phyloP scores from a whole-genome alignment of 2,888 invertebrate genomes.

The Standfussiana lucernea region DNA sequence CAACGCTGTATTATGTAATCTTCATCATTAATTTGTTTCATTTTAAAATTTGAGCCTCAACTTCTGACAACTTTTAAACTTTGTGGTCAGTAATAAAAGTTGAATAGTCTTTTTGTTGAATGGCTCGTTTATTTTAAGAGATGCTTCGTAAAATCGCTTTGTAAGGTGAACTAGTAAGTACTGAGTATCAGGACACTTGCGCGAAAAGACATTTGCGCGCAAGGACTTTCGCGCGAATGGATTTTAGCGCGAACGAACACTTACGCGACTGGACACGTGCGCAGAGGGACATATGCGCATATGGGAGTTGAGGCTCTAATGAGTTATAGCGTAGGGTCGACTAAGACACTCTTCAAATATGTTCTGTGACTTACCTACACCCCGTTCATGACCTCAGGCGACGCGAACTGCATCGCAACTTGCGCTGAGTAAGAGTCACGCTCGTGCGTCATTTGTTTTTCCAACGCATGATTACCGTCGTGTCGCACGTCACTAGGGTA shows the following conservation, averaged over 20 bases:
- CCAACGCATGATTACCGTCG: neutral
- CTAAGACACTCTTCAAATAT: neutral
- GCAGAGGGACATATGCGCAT: no score
- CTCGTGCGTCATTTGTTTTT: neutral
- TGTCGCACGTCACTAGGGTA: neutral
- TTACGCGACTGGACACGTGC: no score
- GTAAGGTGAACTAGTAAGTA: neutral
- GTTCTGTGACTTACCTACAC: conserved; percentile 9
- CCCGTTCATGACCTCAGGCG: neutral
- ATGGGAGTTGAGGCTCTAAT: conserved; percentile 17
- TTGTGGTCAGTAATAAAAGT: conserved; percentile 61
- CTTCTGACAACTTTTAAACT: conserved; percentile 61
- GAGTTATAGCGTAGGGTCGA: conserved; percentile 6
- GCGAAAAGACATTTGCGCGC: neutral
- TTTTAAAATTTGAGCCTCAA: conserved; percentile 66
- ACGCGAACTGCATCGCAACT: neutral
- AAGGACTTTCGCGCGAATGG: neutral
- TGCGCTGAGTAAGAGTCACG: neutral
- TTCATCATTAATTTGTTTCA: conserved; percentile 75
- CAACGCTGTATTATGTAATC: conserved; percentile 75
- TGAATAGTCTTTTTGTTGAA: conserved; percentile 37
- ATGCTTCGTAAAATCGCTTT: conserved; percentile 5
- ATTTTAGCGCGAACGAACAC: neutral
- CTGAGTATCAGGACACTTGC: neutral
- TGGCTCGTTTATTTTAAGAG: conserved; percentile 43